Percentiles rank a stretch among this genome's conserved stretches.
These are phyloP conservation scores for Lymantria dispar DNA, from an alignment of 2,888 invertebrate genomes.

Conservation along the genomic window DNA sequence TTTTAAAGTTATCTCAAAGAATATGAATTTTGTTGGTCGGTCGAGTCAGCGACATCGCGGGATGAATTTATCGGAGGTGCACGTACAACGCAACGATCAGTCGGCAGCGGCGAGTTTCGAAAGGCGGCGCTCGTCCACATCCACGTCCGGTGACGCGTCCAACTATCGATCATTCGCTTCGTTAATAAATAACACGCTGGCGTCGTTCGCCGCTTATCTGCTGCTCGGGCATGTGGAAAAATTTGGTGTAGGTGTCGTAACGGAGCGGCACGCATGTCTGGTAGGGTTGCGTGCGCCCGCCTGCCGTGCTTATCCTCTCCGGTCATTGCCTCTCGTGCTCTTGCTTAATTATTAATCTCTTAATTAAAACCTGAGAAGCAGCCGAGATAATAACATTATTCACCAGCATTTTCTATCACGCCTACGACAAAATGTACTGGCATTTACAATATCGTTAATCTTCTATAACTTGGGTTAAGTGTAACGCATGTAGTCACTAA, in stretches of 20 bases:
- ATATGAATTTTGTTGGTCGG: conserved; percentile 48
- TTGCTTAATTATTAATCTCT: conserved; percentile 63
- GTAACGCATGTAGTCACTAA: neutral
- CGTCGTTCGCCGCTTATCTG: conserved; percentile 78
- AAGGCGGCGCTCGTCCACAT: conserved; percentile 68
- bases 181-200: conserved; percentile 82
- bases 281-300: conserved; percentile 68
- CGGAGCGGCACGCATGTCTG: conserved; percentile 76
- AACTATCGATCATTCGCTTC: conserved; percentile 83
- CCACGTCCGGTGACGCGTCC: conserved; percentile 79
- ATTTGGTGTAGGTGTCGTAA: conserved; percentile 82
- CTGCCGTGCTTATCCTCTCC: conserved; percentile 60
- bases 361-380: conserved; percentile 57
- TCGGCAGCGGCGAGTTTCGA: conserved; percentile 69
- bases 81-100: conserved; percentile 45
- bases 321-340: conserved; percentile 60
- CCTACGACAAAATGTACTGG: neutral
- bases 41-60: conserved; percentile 53
- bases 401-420: conserved; percentile 8
- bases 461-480: neutral
- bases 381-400: conserved; percentile 16
- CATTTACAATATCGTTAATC: neutral
- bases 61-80: conserved; percentile 55
- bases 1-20: conserved; percentile 29
- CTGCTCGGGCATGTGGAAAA: conserved; percentile 81